phyloP scores from a whole-genome alignment of 1,140 invertebrate species.

The Centruroides vittatus region DNA sequence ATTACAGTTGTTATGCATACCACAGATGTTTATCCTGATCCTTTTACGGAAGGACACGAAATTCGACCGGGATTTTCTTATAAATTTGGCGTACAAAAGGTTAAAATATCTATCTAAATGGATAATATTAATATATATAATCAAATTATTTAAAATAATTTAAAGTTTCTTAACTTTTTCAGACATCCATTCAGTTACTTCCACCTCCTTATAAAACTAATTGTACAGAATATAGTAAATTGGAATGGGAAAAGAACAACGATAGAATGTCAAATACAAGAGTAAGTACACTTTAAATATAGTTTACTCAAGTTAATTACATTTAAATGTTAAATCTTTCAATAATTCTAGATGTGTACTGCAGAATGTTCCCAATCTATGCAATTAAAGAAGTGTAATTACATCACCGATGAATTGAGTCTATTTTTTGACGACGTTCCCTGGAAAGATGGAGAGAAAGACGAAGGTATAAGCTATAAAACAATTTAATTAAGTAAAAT shows the following conservation, averaged over 20 bases:
- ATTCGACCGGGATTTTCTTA: constrained; percentile 8
- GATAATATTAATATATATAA: background rate
- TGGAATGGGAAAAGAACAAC: constrained; percentile 4
- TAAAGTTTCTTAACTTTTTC: background rate
- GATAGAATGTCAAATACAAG: too few relatives aligned
- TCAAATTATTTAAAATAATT: too few relatives aligned
- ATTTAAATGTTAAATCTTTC: too few relatives aligned
- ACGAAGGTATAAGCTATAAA: too few relatives aligned
- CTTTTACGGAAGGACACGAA: constrained; percentile 11
- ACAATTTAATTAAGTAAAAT: too few relatives aligned
- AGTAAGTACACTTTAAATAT: too few relatives aligned
- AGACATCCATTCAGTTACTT: constrained; percentile 7
- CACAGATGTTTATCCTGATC: constrained; percentile 10
- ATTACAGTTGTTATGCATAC: constrained; percentile 8
- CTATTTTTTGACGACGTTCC: constrained; percentile 11
- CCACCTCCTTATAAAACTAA: constrained; percentile 11
- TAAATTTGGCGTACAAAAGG: constrained; percentile 10
- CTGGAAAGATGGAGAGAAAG: background rate
- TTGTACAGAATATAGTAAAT: constrained; percentile 7
- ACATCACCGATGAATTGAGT: constrained; percentile 7
- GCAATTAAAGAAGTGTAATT: constrained; percentile 10
- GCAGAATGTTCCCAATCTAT: constrained; percentile 11
- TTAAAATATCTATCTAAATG: background rate
- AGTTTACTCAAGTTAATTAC: too few relatives aligned
- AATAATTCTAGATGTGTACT: constrained; percentile 6